phyloP scores from a whole-genome alignment of 2,888 invertebrate genomes.

The Mechanitis messenoides region DNA sequence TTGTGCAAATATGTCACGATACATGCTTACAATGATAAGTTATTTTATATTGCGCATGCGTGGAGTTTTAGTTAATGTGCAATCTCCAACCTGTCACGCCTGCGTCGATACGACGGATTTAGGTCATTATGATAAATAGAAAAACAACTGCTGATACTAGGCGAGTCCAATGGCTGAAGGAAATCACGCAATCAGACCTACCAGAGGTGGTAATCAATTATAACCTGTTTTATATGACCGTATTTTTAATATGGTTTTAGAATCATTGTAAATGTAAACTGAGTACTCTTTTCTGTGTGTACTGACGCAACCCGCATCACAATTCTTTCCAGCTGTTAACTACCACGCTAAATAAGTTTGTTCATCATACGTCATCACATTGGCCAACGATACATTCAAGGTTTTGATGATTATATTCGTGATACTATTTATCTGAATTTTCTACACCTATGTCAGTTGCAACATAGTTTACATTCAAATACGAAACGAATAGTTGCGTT shows the following conservation, averaged over 20 bases:
- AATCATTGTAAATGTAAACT: too few relatives aligned
- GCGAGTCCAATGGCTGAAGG: conserved; percentile 24
- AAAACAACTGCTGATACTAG: conserved; percentile 26
- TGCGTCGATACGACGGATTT: conserved; percentile 24
- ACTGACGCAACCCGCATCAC: conserved; percentile 28
- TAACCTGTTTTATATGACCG: too few relatives aligned
- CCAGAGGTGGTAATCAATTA: conserved; percentile 7
- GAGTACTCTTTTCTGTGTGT: background rate
- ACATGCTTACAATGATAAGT: conserved; percentile 9
- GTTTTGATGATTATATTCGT: conserved; percentile 30
- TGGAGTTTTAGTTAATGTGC: conserved; percentile 8
- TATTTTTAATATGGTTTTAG: too few relatives aligned
- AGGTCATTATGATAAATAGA: conserved; percentile 33
- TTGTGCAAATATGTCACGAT: conserved; percentile 39
- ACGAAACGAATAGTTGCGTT: conserved; percentile 2
- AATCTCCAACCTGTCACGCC: conserved; percentile 21
- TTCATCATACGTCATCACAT: conserved; percentile 31
- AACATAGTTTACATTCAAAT: conserved; percentile 18
- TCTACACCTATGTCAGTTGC: conserved; percentile 22
- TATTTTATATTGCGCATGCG: conserved; percentile 8
- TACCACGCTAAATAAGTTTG: conserved; percentile 26
- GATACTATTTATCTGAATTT: conserved; percentile 29
- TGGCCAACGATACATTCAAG: conserved; percentile 33
- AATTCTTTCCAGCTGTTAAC: conserved; percentile 25
- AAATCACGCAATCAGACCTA: conserved; percentile 30